phyloP scores from a whole-genome alignment of 2,113 vertebrate species.

The Semicossyphus pulcher region DNA sequence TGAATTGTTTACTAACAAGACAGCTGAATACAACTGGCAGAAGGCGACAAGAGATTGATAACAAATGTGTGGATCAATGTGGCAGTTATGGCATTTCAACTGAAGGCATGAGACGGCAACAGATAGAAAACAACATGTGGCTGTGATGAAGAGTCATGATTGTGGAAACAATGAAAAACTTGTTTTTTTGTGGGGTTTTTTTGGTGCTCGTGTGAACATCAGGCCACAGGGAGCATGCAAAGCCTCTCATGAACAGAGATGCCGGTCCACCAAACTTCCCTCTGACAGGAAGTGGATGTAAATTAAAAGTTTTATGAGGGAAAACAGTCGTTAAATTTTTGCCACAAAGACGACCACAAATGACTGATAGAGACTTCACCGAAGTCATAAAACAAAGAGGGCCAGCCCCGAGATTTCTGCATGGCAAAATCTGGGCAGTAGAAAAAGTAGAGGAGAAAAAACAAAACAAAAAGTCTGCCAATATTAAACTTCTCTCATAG shows the following conservation, averaged over 20 bases:
- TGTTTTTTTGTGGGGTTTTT: no score
- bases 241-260: not conserved
- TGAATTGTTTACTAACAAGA: slow-evolving; percentile 22
- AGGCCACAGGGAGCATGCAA: slow-evolving; percentile 26
- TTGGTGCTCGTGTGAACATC: slow-evolving; percentile 14
- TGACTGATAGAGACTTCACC: slow-evolving; percentile 75
- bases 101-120: slow-evolving; percentile 51
- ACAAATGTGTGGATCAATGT: slow-evolving; percentile 11
- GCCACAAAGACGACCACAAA: not conserved
- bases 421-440: slow-evolving; percentile 64
- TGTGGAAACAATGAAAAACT: not conserved
- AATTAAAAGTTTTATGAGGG: not conserved
- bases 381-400: slow-evolving; percentile 77
- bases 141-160: not conserved
- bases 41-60: slow-evolving; percentile 29
- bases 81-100: slow-evolving; percentile 21
- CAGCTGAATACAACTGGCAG: slow-evolving; percentile 29
- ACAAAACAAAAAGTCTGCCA: not conserved
- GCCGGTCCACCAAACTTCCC: not conserved
- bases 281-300: not conserved
- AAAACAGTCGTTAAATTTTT: not conserved
- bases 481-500: slow-evolving; percentile 14
- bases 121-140: not conserved
- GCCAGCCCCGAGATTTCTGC: slow-evolving; percentile 57
- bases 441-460: not conserved